Base-by-base conservation (phyloP, 2,888 invertebrate species). In the Agrochola lota region DNA sequence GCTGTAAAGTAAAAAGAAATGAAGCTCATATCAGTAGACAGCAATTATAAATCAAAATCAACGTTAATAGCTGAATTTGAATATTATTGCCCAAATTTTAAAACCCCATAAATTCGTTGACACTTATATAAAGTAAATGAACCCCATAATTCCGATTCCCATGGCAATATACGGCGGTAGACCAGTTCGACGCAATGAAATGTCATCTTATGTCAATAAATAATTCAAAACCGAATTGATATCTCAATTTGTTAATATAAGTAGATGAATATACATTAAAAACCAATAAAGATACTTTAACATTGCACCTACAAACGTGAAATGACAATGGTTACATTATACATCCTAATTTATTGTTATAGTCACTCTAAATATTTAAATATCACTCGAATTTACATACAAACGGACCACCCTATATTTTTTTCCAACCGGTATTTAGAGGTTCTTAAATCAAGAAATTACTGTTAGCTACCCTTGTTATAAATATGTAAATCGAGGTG, bases 381-480 rank as follows among this genome's bases (percentile, higher is more conserved):
- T 83, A 78, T 74, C 76, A 46, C 66, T 71, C 20, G 74, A 74
- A 81, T 88, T 83, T 81, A 76, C 80, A 85, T 84, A 85, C 73
- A 81, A 88, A 88, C 84, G 76, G 81, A 83, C 76, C 84, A 87
- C 83, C 86, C 85, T 83, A 86, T 75, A 78, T 80, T 78, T 70
- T 78, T 72, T 52, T 49, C 9, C 20, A 81, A 86, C 86, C 84
- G 84, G 86, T 87, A 73, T 70, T 30, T 23, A 64, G 69, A 74
- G 12, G 40, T 73, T 87, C 60, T 82, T 79, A 81, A 78, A 87
- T 86, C 78, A 52, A 85, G 83, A 79, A 67, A 77, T 60, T 85
- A 88, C 88, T 82, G 88, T 88, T 87, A 88, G 60, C 87, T 87
- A 87, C 88, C 87, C 88, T 86, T 88, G 85, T 78, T 88, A 85